Conservation (phyloP, 2,888 invertebrate genomes). For the Steromphala cineraria region DNA sequence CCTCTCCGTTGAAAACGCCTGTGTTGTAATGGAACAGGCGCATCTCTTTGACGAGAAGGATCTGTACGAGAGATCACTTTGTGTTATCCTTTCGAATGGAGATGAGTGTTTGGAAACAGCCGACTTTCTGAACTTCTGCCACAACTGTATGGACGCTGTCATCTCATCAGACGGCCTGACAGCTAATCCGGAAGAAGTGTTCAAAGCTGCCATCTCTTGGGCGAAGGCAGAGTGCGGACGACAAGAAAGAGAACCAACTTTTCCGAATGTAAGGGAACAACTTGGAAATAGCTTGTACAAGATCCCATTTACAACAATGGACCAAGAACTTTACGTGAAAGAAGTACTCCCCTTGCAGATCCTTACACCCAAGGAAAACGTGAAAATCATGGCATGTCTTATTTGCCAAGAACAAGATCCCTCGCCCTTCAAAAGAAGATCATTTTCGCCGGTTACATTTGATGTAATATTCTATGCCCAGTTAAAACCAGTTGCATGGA, state of each 20-base stretch:
- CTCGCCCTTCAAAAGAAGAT: background rate
- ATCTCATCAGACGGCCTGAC: too few species aligned
- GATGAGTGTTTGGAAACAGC: too few species aligned
- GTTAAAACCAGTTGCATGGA: too few species aligned
- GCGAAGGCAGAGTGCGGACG: background rate
- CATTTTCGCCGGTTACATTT: too few species aligned
- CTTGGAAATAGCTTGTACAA: background rate
- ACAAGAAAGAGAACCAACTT: background rate
- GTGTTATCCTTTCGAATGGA: too few species aligned
- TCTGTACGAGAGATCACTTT: too few species aligned
- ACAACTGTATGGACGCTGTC: too few species aligned
- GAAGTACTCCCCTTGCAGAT: background rate
- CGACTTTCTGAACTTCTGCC: too few species aligned
- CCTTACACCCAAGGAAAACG: background rate
- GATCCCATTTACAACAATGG: background rate
- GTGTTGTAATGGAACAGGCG: too few species aligned
- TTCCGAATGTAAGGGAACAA: background rate
- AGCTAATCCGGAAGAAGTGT: background rate
- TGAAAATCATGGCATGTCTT: background rate
- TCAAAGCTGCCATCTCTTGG: background rate
- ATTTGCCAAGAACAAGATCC: background rate
- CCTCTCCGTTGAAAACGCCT: too few species aligned
- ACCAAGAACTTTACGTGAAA: background rate
- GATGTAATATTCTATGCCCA: too few species aligned
- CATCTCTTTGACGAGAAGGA: too few species aligned